phyloP scores from a whole-genome alignment of 2,797 vertebrate species.

The Coreius guichenoti region DNA sequence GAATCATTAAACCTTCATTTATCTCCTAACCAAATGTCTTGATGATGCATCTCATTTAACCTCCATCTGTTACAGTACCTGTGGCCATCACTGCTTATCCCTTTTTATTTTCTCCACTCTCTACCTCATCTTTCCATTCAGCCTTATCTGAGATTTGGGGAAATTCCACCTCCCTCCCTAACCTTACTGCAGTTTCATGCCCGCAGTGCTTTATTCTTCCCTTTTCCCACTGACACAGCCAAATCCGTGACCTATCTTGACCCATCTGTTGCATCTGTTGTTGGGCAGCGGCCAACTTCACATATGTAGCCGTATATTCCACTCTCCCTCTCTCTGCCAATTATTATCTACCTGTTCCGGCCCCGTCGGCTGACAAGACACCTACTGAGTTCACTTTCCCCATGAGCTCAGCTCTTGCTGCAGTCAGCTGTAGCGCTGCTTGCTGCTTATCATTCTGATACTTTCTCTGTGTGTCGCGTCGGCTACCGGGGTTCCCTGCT shows the following conservation, averaged over 20 bases:
- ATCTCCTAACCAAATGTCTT: constrained; percentile 19
- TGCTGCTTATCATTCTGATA: constrained; percentile 38
- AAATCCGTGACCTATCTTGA: constrained; percentile 23
- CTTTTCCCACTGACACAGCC: background rate
- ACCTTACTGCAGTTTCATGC: background rate
- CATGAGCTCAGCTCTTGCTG: constrained; percentile 38
- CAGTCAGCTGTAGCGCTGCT: constrained; percentile 29
- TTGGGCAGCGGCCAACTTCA: constrained; percentile 19
- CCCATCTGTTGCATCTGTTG: constrained; percentile 9
- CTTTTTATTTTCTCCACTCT: background rate
- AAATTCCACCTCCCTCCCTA: constrained; percentile 8
- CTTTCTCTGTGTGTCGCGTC: constrained; percentile 26
- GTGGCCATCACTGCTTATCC: constrained; percentile 3
- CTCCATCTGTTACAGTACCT: constrained; percentile 38
- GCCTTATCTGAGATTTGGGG: background rate
- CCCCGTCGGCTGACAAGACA: constrained; percentile 43
- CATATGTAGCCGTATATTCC: background rate
- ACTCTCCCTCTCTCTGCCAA: constrained; percentile 10
- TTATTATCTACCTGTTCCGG: constrained; percentile 39
- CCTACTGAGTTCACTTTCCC: constrained; percentile 24
- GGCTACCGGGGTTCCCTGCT: constrained; percentile 38
- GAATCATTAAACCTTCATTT: constrained; percentile 13
- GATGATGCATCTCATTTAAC: constrained; percentile 16
- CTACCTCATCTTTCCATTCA: background rate
- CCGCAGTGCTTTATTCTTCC: background rate